phyloP scores from a whole-genome alignment of 2,113 vertebrate species.

The Acanthisitta chloris region DNA sequence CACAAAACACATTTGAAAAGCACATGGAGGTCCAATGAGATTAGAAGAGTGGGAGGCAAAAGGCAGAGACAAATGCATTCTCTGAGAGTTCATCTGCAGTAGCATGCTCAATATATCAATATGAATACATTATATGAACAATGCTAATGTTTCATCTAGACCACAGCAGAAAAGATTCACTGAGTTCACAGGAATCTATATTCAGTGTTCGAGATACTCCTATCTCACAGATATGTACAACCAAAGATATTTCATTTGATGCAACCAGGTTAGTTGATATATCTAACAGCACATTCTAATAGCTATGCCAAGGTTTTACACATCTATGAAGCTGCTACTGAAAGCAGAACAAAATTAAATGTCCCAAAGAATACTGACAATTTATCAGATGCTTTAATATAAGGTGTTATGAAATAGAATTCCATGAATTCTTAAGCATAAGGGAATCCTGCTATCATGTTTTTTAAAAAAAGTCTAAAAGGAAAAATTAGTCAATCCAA shows the following conservation, averaged over 20 bases:
- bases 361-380: background rate
- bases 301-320: background rate
- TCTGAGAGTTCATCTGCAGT: background rate
- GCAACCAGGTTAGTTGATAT: background rate
- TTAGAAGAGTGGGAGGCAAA: background rate
- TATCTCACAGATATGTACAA: background rate
- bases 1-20: background rate
- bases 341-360: background rate
- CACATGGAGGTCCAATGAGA: background rate
- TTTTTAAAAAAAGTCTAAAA: background rate
- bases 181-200: background rate
- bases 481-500: fast-evolving
- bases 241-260: background rate
- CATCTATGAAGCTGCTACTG: background rate
- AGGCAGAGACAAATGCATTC: background rate
- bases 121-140: background rate
- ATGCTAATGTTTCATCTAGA: too few relatives aligned
- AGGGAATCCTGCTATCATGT: fast-evolving
- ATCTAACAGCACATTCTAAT: background rate
- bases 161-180: background rate
- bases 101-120: background rate
- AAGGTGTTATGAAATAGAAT: background rate
- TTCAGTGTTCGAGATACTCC: background rate
- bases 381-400: background rate
- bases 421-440: background rate